Conservation (phyloP, 2,113 vertebrate species). For the Talpa occidentalis region DNA sequence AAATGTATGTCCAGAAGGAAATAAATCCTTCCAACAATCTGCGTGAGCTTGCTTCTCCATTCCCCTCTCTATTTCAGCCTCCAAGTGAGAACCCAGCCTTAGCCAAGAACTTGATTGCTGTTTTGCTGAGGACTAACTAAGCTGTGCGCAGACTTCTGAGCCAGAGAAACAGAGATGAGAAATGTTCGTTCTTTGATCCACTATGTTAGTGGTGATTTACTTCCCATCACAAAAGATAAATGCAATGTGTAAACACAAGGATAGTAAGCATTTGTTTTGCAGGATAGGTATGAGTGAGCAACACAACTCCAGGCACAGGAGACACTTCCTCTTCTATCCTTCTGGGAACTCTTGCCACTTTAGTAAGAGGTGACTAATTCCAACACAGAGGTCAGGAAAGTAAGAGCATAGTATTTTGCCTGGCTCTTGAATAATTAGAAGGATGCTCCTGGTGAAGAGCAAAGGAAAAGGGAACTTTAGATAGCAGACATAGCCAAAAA, state of each 20-base stretch:
- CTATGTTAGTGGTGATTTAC: neutral
- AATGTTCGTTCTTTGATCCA: neutral
- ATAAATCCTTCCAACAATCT: neutral
- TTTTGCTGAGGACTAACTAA: neutral
- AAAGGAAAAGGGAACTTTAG: neutral
- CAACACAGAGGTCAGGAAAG: neutral
- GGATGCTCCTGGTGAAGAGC: neutral
- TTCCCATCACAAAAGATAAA: neutral
- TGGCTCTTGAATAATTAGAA: neutral
- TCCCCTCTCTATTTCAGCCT: neutral
- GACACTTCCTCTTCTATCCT: too few relatives aligned
- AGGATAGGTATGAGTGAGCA: neutral
- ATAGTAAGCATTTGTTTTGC: neutral
- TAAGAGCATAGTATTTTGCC: neutral
- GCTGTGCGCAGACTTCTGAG: neutral
- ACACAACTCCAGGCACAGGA: neutral
- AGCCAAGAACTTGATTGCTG: neutral
- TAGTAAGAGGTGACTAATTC: neutral
- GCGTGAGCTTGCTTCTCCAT: neutral
- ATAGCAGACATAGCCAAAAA: neutral
- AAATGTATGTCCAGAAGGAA: neutral
- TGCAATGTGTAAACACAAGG: neutral
- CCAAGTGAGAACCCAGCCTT: neutral
- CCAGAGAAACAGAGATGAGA: neutral
- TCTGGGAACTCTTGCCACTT: neutral